Conservation (phyloP, 2,797 vertebrate species). For the Mormyrus hasselquistii region DNA sequence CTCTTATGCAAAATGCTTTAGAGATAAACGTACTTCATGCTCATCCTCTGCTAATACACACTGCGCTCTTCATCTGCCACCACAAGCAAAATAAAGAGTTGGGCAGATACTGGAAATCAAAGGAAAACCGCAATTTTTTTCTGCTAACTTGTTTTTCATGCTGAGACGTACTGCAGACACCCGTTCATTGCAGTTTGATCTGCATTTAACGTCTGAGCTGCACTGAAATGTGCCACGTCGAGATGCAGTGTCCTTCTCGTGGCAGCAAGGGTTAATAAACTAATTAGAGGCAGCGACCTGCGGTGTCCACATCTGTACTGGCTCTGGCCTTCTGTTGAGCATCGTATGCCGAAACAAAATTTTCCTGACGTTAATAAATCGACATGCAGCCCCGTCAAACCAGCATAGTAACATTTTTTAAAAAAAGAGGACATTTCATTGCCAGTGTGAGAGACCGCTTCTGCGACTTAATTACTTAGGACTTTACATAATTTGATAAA, state of each 20-base stretch:
- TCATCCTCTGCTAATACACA: not conserved
- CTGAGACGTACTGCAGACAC: not conserved
- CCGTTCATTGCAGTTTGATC: not conserved
- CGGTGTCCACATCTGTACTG: conserved; percentile 48
- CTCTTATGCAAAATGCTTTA: not conserved
- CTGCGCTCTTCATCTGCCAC: not conserved
- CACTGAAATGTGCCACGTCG: not conserved
- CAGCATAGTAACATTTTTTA: not conserved
- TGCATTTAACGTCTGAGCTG: not conserved
- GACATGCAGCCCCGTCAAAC: conserved; percentile 37
- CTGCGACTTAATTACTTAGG: not conserved
- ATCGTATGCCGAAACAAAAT: conserved; percentile 54
- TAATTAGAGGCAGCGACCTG: conserved; percentile 43
- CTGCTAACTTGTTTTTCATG: not conserved
- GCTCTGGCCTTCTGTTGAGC: conserved; percentile 27
- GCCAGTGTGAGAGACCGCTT: not conserved
- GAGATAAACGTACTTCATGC: not conserved
- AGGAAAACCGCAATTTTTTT: not conserved
- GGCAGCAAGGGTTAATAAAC: conserved; percentile 40
- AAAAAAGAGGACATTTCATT: not conserved
- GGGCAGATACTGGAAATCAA: not conserved
- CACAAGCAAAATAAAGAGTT: not conserved
- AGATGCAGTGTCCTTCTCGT: conserved; percentile 21
- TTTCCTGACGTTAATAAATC: conserved; percentile 54
- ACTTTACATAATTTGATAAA: not conserved